Conservation (phyloP, 2,113 vertebrate genomes). For the Salvator merianae region DNA sequence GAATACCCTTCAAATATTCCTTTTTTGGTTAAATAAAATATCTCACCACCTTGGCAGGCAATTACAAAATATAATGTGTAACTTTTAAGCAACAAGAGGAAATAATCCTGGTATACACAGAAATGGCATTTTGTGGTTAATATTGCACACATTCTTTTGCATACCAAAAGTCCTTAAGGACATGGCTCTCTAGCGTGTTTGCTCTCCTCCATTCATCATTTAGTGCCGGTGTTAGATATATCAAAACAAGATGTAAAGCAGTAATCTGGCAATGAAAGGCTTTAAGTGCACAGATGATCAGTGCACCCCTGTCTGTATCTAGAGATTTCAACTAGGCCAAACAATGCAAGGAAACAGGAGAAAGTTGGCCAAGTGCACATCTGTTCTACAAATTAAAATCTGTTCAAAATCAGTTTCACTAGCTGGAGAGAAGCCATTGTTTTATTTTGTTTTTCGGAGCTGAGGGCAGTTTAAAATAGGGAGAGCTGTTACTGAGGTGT, state of each 20-base stretch:
- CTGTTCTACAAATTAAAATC: conserved; percentile 16
- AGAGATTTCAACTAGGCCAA: background rate
- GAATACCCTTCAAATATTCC: no score
- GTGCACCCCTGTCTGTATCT: background rate
- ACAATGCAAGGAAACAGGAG: conserved; percentile 16
- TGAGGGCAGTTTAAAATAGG: background rate
- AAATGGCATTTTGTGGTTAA: background rate
- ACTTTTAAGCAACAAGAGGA: background rate
- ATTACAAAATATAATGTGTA: background rate
- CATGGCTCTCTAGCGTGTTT: background rate
- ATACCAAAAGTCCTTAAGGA: background rate
- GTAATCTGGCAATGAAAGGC: background rate
- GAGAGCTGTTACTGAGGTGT: background rate
- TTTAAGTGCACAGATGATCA: background rate
- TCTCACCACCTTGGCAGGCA: background rate
- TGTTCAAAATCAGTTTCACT: conserved; percentile 3
- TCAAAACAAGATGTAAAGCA: background rate
- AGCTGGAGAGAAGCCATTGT: background rate
- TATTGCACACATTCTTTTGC: background rate
- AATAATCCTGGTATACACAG: background rate
- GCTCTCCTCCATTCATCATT: background rate
- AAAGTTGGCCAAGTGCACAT: conserved; percentile 3
- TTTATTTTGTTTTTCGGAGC: background rate
- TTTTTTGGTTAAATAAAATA: no score
- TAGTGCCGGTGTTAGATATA: background rate